A percentile compares a stretch with the other conserved stretches of the same genome.
Conservation (phyloP, 1,140 invertebrate species). For the Plodia interpunctella region DNA sequence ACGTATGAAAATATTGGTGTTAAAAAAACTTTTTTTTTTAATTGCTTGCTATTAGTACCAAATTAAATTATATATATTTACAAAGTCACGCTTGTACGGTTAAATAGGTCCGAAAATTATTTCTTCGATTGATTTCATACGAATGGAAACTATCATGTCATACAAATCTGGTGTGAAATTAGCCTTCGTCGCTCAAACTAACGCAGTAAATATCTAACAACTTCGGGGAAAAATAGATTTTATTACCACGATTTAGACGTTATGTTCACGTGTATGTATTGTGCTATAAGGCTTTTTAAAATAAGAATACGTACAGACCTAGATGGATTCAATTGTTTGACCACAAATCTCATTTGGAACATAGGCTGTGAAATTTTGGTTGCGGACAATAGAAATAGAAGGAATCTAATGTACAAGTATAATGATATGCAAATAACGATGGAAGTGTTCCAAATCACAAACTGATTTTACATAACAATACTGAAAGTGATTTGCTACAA, state of each 20-base stretch:
- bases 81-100: constrained; percentile 23
- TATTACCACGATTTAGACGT: neutral
- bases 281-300: neutral
- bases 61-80: neutral
- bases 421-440: neutral
- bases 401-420: neutral
- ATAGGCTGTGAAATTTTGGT: constrained; percentile 54
- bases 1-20: too few relatives aligned
- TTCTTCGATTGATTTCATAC: constrained; percentile 31
- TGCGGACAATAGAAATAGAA: constrained; percentile 16
- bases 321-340: constrained; percentile 58
- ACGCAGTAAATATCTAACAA: neutral
- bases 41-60: too few relatives aligned
- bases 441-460: neutral
- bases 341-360: constrained; percentile 67
- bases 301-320: constrained; percentile 22
- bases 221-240: neutral
- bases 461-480: neutral
- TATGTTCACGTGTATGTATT: constrained; percentile 1
- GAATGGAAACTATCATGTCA: constrained; percentile 31
- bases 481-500: neutral
- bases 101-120: constrained; percentile 22
- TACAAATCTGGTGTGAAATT: constrained; percentile 65
- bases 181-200: constrained; percentile 27
- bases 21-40: too few relatives aligned